A percentile compares a stretch with the other conserved stretches of the same genome.
These are phyloP conservation scores for Kryptolebias marmoratus DNA, from an alignment of 2,113 vertebrate genomes.

Conservation along the genomic window DNA sequence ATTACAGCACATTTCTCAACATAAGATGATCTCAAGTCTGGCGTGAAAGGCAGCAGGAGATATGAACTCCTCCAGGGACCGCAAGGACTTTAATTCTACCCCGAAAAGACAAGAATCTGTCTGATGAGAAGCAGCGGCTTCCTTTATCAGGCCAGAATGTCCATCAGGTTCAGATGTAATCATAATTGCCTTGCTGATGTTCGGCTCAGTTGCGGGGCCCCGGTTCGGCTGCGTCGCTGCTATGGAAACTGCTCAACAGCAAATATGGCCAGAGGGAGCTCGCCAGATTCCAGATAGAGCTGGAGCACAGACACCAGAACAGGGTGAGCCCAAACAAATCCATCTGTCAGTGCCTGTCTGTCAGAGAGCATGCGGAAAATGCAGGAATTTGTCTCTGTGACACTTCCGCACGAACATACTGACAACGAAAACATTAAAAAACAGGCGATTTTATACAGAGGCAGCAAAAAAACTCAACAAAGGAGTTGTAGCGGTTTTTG, in stretches of 20 bases:
- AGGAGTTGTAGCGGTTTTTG: neutral
- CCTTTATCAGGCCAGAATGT: slow-evolving; percentile 28
- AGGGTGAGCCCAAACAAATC: slow-evolving; percentile 47
- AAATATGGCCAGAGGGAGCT: slow-evolving; percentile 61
- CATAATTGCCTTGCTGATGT: slow-evolving; percentile 52
- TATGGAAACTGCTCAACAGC: slow-evolving; percentile 71
- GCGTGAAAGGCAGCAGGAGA: no score
- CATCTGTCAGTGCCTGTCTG: slow-evolving; percentile 35
- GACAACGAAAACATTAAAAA: slow-evolving; percentile 30
- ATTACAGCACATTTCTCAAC: neutral
- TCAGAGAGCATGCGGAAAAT: slow-evolving; percentile 26
- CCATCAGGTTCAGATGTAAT: slow-evolving; percentile 51
- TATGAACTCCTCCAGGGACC: neutral
- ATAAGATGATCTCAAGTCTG: neutral
- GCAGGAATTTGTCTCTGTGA: slow-evolving; percentile 29
- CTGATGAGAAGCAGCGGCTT: neutral
- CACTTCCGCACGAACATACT: slow-evolving; percentile 28
- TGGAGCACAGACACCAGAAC: slow-evolving; percentile 40
- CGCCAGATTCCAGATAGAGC: slow-evolving; percentile 51
- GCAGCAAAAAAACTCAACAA: neutral
- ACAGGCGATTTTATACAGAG: slow-evolving; percentile 5
- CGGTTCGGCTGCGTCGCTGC: slow-evolving; percentile 59
- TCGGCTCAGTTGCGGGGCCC: slow-evolving; percentile 39
- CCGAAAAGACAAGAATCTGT: slow-evolving; percentile 1
- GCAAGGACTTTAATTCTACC: neutral